Conservation (phyloP, 2,888 invertebrate species). For the Troides helena region DNA sequence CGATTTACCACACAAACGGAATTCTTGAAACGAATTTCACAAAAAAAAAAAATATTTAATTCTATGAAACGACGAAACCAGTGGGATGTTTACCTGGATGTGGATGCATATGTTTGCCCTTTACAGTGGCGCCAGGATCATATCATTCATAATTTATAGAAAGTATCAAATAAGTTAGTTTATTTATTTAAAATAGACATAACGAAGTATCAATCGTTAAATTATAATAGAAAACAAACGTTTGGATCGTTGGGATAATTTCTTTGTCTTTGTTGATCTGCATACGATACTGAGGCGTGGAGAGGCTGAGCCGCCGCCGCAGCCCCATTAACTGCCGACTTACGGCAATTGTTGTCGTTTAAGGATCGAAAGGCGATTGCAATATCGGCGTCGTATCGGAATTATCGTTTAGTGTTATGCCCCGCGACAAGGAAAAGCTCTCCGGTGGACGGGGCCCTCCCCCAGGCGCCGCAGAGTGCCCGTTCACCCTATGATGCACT, state of each 20-base stretch:
- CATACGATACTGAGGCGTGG: conserved; percentile 28
- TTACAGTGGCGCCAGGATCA: too few relatives aligned
- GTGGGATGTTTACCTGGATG: too few relatives aligned
- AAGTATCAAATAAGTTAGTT: neutral
- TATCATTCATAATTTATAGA: neutral
- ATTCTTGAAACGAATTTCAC: too few relatives aligned
- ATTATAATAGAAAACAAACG: neutral
- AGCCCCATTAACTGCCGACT: conserved; percentile 64
- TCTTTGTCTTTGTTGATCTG: conserved; percentile 9
- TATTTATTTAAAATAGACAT: neutral
- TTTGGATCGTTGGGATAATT: neutral
- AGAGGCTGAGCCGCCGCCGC: conserved; percentile 33
- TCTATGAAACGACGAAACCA: too few relatives aligned
- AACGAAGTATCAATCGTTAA: neutral
- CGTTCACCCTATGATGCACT: conserved; percentile 44
- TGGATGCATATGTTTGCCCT: too few relatives aligned
- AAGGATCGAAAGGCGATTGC: conserved; percentile 66
- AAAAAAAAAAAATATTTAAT: too few relatives aligned
- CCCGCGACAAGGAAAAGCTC: conserved; percentile 77
- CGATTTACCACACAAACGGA: too few relatives aligned
- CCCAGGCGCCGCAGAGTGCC: conserved; percentile 44
- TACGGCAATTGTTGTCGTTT: conserved; percentile 72
- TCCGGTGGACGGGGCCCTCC: conserved; percentile 54
- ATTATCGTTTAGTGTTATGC: conserved; percentile 78
- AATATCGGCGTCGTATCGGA: conserved; percentile 56